These are phyloP conservation scores for Artibeus lituratus DNA, from an alignment of 2,797 vertebrate species.

Conservation along the genomic window DNA sequence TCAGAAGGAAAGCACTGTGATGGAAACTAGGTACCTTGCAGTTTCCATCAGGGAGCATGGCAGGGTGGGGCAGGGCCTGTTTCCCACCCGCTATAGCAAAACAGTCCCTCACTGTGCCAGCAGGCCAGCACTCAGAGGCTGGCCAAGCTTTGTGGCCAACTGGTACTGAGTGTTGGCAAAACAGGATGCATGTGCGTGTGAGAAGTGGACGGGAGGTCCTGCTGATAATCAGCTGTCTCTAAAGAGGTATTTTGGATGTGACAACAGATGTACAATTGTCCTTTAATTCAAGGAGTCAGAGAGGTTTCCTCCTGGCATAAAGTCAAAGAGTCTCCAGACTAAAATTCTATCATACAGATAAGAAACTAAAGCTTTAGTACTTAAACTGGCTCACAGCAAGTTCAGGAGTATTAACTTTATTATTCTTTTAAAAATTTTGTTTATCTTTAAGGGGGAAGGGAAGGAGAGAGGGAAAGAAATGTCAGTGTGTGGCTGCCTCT, in stretches of 20 bases:
- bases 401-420: neutral
- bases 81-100: neutral
- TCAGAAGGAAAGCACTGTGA: conserved; percentile 10
- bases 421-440: no score
- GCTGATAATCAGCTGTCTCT: neutral
- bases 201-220: neutral
- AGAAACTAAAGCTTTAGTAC: conserved; percentile 1
- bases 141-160: neutral
- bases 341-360: neutral
- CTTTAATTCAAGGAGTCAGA: neutral
- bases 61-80: neutral
- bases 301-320: neutral
- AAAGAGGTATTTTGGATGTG: neutral
- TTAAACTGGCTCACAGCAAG: neutral
- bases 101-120: neutral
- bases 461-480: no score
- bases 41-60: neutral
- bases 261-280: neutral
- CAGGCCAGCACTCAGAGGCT: neutral
- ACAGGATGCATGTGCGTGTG: neutral
- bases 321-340: neutral
- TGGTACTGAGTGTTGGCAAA: neutral
- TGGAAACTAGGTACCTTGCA: neutral
- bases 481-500: no score
- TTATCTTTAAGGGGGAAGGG: no score